Evolutionary conservation across 1,140 invertebrate genomes (phyloP).

Genomic region (Drosophila takahashii): DNA sequence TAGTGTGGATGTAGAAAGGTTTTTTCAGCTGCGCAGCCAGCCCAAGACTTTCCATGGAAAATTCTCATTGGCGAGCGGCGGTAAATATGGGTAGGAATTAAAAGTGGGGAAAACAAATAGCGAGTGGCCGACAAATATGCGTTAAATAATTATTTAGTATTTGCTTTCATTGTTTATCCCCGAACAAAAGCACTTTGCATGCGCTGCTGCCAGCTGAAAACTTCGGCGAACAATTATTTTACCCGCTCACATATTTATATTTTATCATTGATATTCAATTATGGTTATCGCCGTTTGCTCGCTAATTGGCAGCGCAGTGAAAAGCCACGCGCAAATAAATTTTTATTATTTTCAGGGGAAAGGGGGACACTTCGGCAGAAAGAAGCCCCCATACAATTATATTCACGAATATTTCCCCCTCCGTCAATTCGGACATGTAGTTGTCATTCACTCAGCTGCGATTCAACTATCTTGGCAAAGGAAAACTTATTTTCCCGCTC

Average conservation of each 20-base stretch:
- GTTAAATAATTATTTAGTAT: conserved; percentile 63
- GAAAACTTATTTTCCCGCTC: conserved; percentile 15
- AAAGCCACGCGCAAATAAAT: conserved; percentile 59
- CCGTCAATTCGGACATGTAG: conserved; percentile 6
- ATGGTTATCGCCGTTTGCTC: conserved; percentile 62
- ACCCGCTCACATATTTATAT: conserved; percentile 30
- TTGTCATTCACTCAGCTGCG: conserved; percentile 40
- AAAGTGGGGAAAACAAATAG: conserved; percentile 46
- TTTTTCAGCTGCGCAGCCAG: conserved; percentile 58
- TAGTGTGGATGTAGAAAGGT: conserved; percentile 8
- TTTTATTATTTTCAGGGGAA: conserved; percentile 31
- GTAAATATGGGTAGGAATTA: conserved; percentile 32
- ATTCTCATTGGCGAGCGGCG: conserved; percentile 33
- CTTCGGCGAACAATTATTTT: conserved; percentile 17
- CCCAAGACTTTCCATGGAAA: conserved; percentile 36
- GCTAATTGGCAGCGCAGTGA: conserved; percentile 58
- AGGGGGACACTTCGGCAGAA: neutral
- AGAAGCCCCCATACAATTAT: neutral
- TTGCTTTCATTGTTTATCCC: conserved; percentile 54
- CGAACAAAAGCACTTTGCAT: conserved; percentile 31
- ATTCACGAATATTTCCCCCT: neutral
- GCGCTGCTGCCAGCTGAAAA: conserved; percentile 37
- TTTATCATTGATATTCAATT: conserved; percentile 76
- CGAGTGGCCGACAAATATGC: conserved; percentile 55
- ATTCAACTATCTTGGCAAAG: conserved; percentile 14